phyloP scores from a whole-genome alignment of 2,888 invertebrate species.

The Parnassius apollo region DNA sequence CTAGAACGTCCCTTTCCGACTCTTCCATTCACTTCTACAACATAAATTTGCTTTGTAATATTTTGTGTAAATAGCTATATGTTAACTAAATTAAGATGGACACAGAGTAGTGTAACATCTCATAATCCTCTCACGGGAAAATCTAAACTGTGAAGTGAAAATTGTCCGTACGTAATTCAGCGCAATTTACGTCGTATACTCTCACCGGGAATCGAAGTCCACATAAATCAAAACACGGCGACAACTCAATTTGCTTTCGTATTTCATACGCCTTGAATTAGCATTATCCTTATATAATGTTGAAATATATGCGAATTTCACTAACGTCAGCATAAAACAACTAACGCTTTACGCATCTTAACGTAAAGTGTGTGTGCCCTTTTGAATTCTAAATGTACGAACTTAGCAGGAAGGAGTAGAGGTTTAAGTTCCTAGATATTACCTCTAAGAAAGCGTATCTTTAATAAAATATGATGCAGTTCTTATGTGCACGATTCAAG shows the following conservation, averaged over 20 bases:
- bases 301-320: slow-evolving; percentile 24
- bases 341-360: slow-evolving; percentile 17
- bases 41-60: too few relatives aligned
- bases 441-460: too few relatives aligned
- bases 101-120: not conserved
- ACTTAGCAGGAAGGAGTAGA: not conserved
- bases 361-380: slow-evolving; percentile 21
- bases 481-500: too few relatives aligned
- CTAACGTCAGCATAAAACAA: slow-evolving; percentile 14
- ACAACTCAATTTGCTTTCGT: slow-evolving; percentile 19
- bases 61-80: too few relatives aligned
- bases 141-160: slow-evolving; percentile 2
- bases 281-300: slow-evolving; percentile 26
- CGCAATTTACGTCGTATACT: slow-evolving; percentile 20
- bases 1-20: too few relatives aligned
- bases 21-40: too few relatives aligned
- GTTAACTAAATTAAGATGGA: too few relatives aligned
- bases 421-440: not conserved
- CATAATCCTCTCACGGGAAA: not conserved
- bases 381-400: slow-evolving; percentile 28
- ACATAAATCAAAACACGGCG: slow-evolving; percentile 35
- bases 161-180: not conserved
- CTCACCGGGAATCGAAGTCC: slow-evolving; percentile 26
- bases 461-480: too few relatives aligned
- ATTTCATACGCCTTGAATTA: slow-evolving; percentile 15